phyloP scores from a whole-genome alignment of 1,140 invertebrate species.

The Lepidotrigona ventralis region DNA sequence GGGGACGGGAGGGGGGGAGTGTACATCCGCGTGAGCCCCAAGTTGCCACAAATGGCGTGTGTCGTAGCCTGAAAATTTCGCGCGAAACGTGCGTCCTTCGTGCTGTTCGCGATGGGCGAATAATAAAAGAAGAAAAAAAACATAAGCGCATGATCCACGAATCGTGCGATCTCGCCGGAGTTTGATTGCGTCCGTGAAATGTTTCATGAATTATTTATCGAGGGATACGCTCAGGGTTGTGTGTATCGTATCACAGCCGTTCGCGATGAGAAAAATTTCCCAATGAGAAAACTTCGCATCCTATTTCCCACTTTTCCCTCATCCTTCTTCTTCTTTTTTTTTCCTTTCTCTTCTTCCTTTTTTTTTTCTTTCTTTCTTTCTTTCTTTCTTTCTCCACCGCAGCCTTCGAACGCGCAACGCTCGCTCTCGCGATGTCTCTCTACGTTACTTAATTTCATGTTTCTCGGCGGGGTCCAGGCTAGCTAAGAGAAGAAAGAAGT shows the following conservation, averaged over 20 bases:
- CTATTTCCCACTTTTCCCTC: neutral
- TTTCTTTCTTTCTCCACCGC: neutral
- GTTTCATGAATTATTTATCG: constrained; percentile 49
- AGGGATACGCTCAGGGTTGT: neutral
- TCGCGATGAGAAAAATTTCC: neutral
- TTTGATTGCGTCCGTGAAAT: constrained; percentile 45
- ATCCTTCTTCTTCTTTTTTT: neutral
- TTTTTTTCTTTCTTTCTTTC: neutral
- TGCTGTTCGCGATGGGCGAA: too few species aligned
- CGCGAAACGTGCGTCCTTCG: neutral
- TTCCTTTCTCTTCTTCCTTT: neutral
- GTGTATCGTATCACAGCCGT: too few species aligned
- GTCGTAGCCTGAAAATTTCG: constrained; percentile 20
- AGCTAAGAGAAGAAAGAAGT: neutral
- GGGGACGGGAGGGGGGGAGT: neutral
- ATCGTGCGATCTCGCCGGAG: neutral
- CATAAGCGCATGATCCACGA: neutral
- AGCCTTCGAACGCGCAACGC: neutral
- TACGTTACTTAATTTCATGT: too few species aligned
- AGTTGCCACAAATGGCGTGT: too few species aligned
- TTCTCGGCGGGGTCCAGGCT: neutral
- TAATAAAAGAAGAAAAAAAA: too few species aligned
- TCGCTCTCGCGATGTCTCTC: too few species aligned
- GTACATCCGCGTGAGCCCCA: too few species aligned
- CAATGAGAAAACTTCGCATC: neutral